Percentiles rank a stretch among this genome's conserved stretches.
Conservation (phyloP, 2,113 vertebrate genomes). For the Chauna torquata region DNA sequence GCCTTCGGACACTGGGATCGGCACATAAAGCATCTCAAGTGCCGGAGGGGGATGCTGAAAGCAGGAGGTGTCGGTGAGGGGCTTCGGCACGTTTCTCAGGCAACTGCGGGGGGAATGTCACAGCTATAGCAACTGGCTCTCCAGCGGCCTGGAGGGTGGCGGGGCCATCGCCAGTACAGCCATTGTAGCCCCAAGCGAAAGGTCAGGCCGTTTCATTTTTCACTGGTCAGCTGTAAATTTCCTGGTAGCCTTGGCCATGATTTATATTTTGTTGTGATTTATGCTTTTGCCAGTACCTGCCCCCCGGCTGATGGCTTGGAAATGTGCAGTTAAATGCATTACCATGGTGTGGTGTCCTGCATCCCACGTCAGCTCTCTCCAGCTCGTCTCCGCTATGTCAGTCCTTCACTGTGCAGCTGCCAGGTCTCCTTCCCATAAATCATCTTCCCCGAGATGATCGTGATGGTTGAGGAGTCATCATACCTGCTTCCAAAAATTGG, state of each 20-base stretch:
- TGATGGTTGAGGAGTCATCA: background rate
- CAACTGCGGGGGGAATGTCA: constrained; percentile 23
- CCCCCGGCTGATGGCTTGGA: background rate
- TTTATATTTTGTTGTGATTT: background rate
- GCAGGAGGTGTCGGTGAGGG: background rate
- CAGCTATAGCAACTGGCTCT: background rate
- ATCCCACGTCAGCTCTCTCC: background rate
- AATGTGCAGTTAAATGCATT: background rate
- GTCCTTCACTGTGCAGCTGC: background rate
- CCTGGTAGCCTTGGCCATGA: background rate
- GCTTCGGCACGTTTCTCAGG: constrained; percentile 25
- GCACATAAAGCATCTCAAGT: constrained; percentile 14
- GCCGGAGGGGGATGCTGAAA: background rate
- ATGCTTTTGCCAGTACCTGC: background rate
- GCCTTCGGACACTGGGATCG: background rate
- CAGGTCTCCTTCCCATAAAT: background rate
- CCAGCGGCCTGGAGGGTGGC: background rate
- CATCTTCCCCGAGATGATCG: background rate
- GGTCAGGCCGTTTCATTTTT: background rate
- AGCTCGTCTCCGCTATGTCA: background rate
- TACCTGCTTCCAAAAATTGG: background rate
- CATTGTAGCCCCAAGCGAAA: background rate
- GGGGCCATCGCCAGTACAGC: background rate
- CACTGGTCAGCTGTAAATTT: background rate
- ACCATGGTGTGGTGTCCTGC: background rate